Percentiles rank a stretch among this genome's conserved stretches.
Conservation (phyloP, 2,888 invertebrate genomes). For the Melanophora roralis region DNA sequence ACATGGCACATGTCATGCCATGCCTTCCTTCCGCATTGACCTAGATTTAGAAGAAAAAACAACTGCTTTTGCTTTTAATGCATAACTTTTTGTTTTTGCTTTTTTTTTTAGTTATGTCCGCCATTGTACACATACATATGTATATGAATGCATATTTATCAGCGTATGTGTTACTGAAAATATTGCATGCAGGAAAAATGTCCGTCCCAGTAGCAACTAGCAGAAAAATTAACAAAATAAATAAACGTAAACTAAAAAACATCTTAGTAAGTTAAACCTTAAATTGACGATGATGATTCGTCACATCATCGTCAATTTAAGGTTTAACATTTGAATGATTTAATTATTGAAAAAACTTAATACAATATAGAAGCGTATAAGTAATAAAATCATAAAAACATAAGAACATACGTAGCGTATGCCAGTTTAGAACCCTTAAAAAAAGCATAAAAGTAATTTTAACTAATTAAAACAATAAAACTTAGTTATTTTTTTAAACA, state of each 20-base stretch:
- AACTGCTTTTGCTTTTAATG: constrained; percentile 45
- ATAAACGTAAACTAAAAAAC: constrained; percentile 14
- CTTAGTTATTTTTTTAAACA: too few species aligned
- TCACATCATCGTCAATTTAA: too few species aligned
- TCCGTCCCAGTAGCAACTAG: constrained; percentile 32
- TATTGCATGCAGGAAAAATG: constrained; percentile 56
- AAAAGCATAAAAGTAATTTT: too few species aligned
- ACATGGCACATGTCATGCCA: constrained; percentile 62
- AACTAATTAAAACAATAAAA: too few species aligned
- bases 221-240: neutral
- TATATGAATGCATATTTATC: constrained; percentile 14
- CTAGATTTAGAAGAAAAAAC: constrained; percentile 47
- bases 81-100: constrained; percentile 20
- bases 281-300: too few species aligned
- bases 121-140: constrained; percentile 36
- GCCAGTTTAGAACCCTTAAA: neutral
- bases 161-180: constrained; percentile 13
- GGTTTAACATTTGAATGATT: too few species aligned
- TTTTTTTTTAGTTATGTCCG: constrained; percentile 59
- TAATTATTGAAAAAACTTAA: neutral
- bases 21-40: constrained; percentile 64
- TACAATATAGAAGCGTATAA: neutral
- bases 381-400: neutral
- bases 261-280: constrained; percentile 23
- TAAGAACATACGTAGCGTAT: neutral